Percentiles rank a stretch among this genome's conserved stretches.
Evolutionary conservation across 2,888 invertebrate genomes (phyloP).

Genomic region (Hedychridium roseum): DNA sequence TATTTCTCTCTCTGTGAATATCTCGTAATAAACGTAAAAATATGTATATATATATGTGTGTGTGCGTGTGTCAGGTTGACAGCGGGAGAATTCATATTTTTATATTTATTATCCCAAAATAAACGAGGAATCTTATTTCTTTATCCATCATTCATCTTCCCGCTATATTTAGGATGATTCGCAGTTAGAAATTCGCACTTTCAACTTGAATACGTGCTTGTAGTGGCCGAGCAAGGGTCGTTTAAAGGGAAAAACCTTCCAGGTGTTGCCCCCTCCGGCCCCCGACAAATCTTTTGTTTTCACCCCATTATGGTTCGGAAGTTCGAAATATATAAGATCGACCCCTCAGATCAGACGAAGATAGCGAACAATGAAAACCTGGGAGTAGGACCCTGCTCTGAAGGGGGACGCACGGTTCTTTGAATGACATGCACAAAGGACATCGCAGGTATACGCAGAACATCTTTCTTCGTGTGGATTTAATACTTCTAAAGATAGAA

Average conservation of each 20-base stretch:
- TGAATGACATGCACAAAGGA: slow-evolving; percentile 16
- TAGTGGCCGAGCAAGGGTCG: background rate
- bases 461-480: no score
- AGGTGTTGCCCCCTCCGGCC: slow-evolving; percentile 19
- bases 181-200: slow-evolving; percentile 12
- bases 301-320: slow-evolving; percentile 15
- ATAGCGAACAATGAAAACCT: slow-evolving; percentile 28
- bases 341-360: slow-evolving; percentile 13
- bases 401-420: slow-evolving; percentile 14
- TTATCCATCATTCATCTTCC: slow-evolving; percentile 18
- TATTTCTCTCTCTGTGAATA: no score
- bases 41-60: no score
- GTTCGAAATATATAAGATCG: slow-evolving; percentile 25
- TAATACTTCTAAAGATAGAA: no score
- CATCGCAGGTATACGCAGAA: slow-evolving; percentile 16
- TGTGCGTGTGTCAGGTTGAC: no score
- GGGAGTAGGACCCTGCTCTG: background rate
- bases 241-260: slow-evolving; percentile 13
- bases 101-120: no score
- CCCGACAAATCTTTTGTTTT: slow-evolving; percentile 29
- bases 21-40: no score
- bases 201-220: slow-evolving; percentile 7
- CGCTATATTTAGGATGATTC: slow-evolving; percentile 14
- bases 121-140: slow-evolving; percentile 25
- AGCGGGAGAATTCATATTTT: no score